Conservation (phyloP, 2,113 vertebrate genomes). For the Laticauda laticaudata region DNA sequence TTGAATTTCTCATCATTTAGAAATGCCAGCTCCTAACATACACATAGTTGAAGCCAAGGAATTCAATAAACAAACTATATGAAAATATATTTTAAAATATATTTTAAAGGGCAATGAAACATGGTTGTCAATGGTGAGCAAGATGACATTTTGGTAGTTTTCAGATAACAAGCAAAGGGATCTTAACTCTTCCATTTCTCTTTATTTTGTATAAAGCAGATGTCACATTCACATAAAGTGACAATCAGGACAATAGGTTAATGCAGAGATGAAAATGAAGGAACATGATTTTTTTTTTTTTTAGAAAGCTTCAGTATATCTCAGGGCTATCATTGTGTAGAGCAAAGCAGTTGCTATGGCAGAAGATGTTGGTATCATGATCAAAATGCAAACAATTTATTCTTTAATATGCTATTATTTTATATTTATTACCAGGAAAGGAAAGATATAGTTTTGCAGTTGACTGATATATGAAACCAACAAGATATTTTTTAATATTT, state of each 20-base stretch:
- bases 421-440: background rate
- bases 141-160: background rate
- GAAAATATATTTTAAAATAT: background rate
- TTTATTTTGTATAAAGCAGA: conserved; percentile 23
- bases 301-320: background rate
- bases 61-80: background rate
- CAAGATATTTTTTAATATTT: background rate
- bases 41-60: background rate
- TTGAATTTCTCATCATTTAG: conserved; percentile 3
- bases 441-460: background rate
- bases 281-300: background rate
- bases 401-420: background rate
- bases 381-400: background rate
- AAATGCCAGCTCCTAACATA: conserved; percentile 14
- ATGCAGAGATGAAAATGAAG: background rate
- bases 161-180: conserved; percentile 7
- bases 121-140: background rate
- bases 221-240: background rate
- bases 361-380: background rate
- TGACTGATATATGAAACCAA: background rate
- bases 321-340: background rate
- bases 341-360: background rate
- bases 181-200: background rate
- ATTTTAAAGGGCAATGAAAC: background rate
- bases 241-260: conserved; percentile 8